Conservation (phyloP, 2,797 vertebrate genomes). For the Helicolenus hilgendorfi region DNA sequence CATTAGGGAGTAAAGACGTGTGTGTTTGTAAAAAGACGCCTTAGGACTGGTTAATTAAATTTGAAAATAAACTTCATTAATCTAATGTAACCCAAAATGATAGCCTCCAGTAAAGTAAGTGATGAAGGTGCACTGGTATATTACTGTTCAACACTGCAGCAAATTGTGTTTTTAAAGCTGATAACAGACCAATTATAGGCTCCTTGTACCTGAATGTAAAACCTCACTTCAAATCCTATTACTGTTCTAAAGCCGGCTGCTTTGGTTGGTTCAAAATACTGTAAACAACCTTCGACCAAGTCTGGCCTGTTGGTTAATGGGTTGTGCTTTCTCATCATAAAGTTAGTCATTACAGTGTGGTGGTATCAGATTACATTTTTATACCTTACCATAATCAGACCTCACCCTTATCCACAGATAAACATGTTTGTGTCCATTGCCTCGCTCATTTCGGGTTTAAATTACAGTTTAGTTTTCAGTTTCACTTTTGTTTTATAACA, state of each 20-base stretch:
- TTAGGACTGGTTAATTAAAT: background rate
- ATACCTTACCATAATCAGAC: background rate
- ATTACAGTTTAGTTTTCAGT: background rate
- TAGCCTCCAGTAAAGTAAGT: background rate
- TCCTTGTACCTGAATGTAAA: background rate
- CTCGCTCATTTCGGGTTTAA: background rate
- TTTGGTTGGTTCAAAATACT: background rate
- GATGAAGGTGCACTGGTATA: background rate
- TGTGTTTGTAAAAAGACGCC: background rate
- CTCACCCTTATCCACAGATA: background rate
- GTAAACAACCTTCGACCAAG: background rate
- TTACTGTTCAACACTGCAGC: background rate
- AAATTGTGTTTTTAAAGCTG: background rate
- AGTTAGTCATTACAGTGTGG: conserved; percentile 7
- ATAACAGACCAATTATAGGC: background rate
- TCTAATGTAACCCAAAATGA: background rate
- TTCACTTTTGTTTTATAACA: background rate
- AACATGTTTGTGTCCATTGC: background rate
- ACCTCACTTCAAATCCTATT: background rate
- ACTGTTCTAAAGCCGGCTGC: background rate
- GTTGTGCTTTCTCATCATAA: conserved; percentile 5
- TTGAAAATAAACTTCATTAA: background rate
- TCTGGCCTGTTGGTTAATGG: background rate
- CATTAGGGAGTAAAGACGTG: background rate
- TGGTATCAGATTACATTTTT: background rate